Evolutionary conservation across 1,140 invertebrate genomes (phyloP).

Genomic region (Leptopilina boulardi): DNA sequence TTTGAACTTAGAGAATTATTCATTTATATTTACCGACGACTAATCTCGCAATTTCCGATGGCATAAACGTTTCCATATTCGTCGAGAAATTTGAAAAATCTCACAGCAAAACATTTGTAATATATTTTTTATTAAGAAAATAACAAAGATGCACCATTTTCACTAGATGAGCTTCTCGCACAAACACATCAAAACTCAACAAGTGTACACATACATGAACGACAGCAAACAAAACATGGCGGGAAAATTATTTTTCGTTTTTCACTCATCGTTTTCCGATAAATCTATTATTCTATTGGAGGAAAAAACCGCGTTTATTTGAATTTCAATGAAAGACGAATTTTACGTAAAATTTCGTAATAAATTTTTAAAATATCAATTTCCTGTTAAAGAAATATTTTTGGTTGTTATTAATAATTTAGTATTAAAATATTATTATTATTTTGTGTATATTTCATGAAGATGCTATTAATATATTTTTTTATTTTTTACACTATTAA

Average conservation of each 20-base stretch:
- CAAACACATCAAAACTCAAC: background rate
- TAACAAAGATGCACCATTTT: background rate
- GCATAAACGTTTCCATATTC: slow-evolving; percentile 70
- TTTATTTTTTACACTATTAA: too few relatives aligned
- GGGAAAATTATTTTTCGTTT: background rate
- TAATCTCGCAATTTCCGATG: slow-evolving; percentile 73
- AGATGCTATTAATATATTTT: too few relatives aligned
- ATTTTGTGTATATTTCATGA: too few relatives aligned
- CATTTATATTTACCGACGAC: slow-evolving; percentile 66
- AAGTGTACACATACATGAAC: background rate
- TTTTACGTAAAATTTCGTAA: too few relatives aligned
- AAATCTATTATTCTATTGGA: too few relatives aligned
- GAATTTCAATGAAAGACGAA: too few relatives aligned
- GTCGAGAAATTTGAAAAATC: background rate
- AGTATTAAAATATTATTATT: too few relatives aligned
- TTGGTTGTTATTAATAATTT: too few relatives aligned
- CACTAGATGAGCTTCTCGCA: background rate
- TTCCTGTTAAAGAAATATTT: too few relatives aligned
- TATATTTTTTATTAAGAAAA: background rate
- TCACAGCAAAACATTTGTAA: background rate
- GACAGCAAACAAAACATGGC: background rate
- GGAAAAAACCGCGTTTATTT: too few relatives aligned
- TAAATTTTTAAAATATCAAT: too few relatives aligned
- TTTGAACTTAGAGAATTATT: background rate
- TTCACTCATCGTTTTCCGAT: too few relatives aligned